These are phyloP conservation scores for Bovichtus diacanthus DNA, from an alignment of 2,797 vertebrate species.

Conservation along the genomic window DNA sequence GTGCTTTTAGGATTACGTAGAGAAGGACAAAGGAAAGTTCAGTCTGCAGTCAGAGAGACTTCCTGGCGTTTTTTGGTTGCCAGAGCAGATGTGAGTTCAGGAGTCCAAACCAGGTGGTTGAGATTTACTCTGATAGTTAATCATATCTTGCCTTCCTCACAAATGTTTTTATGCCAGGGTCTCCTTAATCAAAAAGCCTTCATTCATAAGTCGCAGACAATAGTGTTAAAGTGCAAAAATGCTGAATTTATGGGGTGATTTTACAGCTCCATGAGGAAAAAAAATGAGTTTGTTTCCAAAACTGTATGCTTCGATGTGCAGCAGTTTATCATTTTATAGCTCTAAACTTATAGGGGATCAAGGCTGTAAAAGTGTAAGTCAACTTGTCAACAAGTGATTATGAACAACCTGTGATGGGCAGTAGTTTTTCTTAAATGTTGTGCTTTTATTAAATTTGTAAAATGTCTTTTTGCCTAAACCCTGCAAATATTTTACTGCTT, in stretches of 20 bases:
- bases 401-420: neutral
- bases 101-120: slow-evolving; percentile 69
- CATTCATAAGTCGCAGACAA: slow-evolving; percentile 30
- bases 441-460: neutral
- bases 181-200: slow-evolving; percentile 40
- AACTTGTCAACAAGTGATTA: slow-evolving; percentile 25
- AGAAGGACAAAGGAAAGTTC: slow-evolving; percentile 37
- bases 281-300: slow-evolving; percentile 40
- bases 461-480: neutral
- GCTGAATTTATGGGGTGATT: neutral
- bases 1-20: slow-evolving; percentile 27
- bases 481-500: neutral
- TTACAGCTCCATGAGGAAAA: slow-evolving; percentile 25
- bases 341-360: slow-evolving; percentile 7
- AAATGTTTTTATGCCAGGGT: slow-evolving; percentile 56
- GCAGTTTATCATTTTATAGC: slow-evolving; percentile 35
- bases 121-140: slow-evolving; percentile 67
- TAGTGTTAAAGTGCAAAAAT: slow-evolving; percentile 1
- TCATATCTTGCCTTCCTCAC: slow-evolving; percentile 52
- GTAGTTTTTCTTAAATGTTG: neutral
- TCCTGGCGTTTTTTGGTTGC: slow-evolving; percentile 46
- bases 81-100: slow-evolving; percentile 67
- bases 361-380: slow-evolving; percentile 10
- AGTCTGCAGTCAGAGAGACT: slow-evolving; percentile 35
- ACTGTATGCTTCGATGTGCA: slow-evolving; percentile 11